Conservation (phyloP, 2,113 vertebrate genomes). For the Pterocles gutturalis region DNA sequence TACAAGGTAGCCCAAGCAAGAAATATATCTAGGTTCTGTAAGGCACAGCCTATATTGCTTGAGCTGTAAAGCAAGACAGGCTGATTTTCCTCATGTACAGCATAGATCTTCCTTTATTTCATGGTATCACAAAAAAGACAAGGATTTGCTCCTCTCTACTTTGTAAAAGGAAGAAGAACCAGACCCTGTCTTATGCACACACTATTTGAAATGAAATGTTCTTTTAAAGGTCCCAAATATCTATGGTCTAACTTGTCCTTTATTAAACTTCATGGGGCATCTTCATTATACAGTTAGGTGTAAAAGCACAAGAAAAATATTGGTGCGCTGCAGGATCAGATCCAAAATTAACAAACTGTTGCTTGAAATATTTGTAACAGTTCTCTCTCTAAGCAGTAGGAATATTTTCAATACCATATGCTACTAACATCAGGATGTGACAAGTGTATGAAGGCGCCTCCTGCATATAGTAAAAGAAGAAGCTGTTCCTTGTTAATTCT, state of each 20-base stretch:
- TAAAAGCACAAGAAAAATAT: conserved; percentile 10
- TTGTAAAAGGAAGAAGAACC: not conserved
- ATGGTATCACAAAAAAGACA: not conserved
- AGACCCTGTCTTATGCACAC: not conserved
- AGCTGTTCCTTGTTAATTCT: conserved; percentile 17
- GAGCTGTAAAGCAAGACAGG: not conserved
- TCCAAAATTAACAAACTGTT: conserved; percentile 36
- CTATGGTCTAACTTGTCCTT: fast-evolving
- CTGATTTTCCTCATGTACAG: not conserved
- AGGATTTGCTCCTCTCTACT: not conserved
- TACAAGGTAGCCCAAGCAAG: not conserved
- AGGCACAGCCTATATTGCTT: not conserved
- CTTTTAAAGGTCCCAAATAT: not conserved
- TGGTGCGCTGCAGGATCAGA: not conserved
- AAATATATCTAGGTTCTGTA: not conserved
- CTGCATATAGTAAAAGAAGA: conserved; percentile 9
- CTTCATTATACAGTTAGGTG: not conserved
- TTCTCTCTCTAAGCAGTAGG: conserved; percentile 9
- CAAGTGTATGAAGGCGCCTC: conserved; percentile 41
- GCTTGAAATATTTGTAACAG: conserved; percentile 46
- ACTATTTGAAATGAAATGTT: not conserved
- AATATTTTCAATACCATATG: conserved; percentile 58
- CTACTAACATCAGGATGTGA: conserved; percentile 62
- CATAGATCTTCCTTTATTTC: not conserved
- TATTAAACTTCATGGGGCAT: not conserved